A percentile compares a stretch with the other conserved stretches of the same genome.
Conservation (phyloP, 2,797 vertebrate species). For the Monodelphis domestica region DNA sequence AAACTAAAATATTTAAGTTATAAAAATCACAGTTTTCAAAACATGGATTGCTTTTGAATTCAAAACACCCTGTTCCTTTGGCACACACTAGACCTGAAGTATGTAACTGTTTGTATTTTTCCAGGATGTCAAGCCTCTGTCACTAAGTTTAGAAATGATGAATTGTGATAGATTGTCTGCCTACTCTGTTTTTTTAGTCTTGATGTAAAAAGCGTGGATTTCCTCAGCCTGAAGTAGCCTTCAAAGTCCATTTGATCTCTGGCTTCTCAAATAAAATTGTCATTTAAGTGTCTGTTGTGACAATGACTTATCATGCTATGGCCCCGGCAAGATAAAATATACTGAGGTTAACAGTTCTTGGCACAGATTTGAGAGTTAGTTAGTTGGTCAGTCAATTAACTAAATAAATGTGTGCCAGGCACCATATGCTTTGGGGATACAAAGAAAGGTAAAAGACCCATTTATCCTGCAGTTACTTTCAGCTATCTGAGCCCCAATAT, state of each 20-base stretch:
- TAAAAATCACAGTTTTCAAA: slow-evolving; percentile 35
- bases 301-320: not conserved
- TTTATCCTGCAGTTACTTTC: not conserved
- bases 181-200: not conserved
- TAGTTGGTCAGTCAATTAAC: not conserved
- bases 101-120: not conserved
- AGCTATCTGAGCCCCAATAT: too few relatives aligned
- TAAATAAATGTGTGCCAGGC: not conserved
- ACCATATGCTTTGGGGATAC: not conserved
- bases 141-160: slow-evolving; percentile 15
- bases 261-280: slow-evolving; percentile 18
- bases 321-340: not conserved
- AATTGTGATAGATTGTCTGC: slow-evolving; percentile 3
- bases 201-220: slow-evolving; percentile 19
- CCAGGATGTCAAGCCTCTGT: slow-evolving; percentile 45
- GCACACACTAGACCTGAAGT: not conserved
- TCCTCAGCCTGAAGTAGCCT: slow-evolving; percentile 21
- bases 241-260: slow-evolving; percentile 20
- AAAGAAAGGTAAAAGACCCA: not conserved
- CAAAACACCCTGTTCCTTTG: not conserved
- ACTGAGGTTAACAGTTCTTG: not conserved
- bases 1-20: slow-evolving; percentile 34
- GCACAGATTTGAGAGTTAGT: not conserved
- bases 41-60: slow-evolving; percentile 23
- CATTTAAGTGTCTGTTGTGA: not conserved